Conservation (phyloP, 2,113 vertebrate genomes). For the Tragelaphus imberbis region DNA sequence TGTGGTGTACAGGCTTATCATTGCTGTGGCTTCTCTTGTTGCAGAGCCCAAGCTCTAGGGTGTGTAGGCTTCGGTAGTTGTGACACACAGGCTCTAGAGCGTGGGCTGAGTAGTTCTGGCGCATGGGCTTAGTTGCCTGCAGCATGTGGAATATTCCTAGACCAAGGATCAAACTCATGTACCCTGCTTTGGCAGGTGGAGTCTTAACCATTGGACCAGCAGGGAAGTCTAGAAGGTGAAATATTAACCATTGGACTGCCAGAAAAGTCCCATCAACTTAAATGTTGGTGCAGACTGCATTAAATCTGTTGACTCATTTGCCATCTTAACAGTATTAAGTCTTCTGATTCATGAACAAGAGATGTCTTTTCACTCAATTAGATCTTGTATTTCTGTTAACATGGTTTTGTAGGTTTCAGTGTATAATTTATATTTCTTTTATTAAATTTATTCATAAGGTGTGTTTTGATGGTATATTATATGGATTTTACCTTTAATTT, state of each 20-base stretch:
- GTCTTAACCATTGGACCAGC: neutral
- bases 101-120: neutral
- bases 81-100: neutral
- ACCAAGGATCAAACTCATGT: neutral
- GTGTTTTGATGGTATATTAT: neutral
- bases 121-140: neutral
- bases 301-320: neutral
- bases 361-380: neutral
- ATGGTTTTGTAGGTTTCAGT: neutral
- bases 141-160: neutral
- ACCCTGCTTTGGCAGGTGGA: neutral
- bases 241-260: neutral
- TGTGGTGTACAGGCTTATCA: neutral
- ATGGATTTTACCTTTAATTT: neutral
- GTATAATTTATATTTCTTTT: neutral
- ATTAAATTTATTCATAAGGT: neutral
- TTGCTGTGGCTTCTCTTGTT: neutral
- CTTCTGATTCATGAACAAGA: neutral
- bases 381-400: constrained; percentile 1
- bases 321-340: neutral
- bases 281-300: neutral
- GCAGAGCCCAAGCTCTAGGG: neutral
- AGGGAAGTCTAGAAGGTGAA: neutral
- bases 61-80: neutral
- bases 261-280: neutral